Conservation (phyloP, 64 coral and sea anemone genomes). For the Catalaphyllia jardinei region DNA sequence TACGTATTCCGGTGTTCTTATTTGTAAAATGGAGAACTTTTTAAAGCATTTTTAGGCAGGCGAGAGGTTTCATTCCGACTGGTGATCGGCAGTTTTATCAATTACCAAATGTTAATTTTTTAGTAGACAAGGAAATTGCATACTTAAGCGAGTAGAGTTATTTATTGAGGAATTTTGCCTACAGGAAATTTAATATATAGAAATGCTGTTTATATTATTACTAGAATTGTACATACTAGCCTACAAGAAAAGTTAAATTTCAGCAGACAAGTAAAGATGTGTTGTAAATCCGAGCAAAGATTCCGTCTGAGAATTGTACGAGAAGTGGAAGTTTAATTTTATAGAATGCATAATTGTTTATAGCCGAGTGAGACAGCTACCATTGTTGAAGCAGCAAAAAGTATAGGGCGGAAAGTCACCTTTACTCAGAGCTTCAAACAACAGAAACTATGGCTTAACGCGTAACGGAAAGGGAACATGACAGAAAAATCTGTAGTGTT, state of each 20-base stretch:
- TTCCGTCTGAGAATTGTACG: not conserved
- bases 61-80: not conserved
- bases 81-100: not conserved
- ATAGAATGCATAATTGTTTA: conserved; percentile 25
- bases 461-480: not conserved
- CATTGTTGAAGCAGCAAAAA: not conserved
- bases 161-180: conserved; percentile 20
- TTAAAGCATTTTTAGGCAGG: not conserved
- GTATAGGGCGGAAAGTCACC: not conserved
- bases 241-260: conserved; percentile 5
- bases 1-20: not conserved
- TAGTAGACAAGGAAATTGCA: conserved; percentile 5
- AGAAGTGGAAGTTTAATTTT: conserved; percentile 13
- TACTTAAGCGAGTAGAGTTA: conserved; percentile 28
- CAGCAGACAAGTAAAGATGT: conserved; percentile 9
- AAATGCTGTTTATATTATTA: conserved; percentile 23
- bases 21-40: not conserved
- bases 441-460: not conserved
- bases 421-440: not conserved
- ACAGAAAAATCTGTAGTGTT: not conserved
- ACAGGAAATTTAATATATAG: conserved; percentile 16
- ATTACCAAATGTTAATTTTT: conserved; percentile 37
- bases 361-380: not conserved
- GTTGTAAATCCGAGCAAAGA: conserved; percentile 3
- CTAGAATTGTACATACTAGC: conserved; percentile 40